A percentile compares a stretch with the other conserved stretches of the same genome.
phyloP scores from a whole-genome alignment of 2,797 vertebrate species.

The Hoplostethus atlanticus region DNA sequence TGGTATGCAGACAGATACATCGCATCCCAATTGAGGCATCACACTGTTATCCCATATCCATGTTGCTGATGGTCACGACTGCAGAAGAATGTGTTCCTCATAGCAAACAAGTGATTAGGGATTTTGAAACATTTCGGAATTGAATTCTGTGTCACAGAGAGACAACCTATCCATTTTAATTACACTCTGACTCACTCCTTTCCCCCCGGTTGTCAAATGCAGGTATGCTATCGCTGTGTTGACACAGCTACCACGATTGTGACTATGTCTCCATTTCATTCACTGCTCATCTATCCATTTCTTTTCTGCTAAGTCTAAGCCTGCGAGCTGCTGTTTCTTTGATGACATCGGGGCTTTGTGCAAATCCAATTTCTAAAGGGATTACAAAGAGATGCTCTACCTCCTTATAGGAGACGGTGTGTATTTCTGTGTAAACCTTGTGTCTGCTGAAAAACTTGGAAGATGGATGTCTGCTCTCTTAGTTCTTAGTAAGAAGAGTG shows the following conservation, averaged over 20 bases:
- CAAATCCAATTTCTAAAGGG: constrained; percentile 39
- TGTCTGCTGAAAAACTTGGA: constrained; percentile 10
- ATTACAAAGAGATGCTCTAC: constrained; percentile 50
- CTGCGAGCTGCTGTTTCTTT: constrained; percentile 33
- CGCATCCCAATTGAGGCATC: constrained; percentile 60
- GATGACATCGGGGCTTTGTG: constrained; percentile 23
- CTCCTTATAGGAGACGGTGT: constrained; percentile 13
- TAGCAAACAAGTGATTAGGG: constrained; percentile 66
- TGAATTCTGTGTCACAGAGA: constrained; percentile 65
- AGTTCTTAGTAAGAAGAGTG: neutral
- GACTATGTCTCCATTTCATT: constrained; percentile 18
- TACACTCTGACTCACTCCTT: constrained; percentile 30
- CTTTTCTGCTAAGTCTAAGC: constrained; percentile 17
- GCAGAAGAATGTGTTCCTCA: constrained; percentile 70
- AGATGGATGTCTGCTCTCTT: constrained; percentile 1
- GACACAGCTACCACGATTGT: constrained; percentile 12
- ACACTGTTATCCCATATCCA: constrained; percentile 62
- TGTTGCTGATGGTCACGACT: constrained; percentile 64
- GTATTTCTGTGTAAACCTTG: constrained; percentile 25
- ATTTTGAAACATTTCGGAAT: constrained; percentile 63
- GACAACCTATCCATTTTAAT: constrained; percentile 60
- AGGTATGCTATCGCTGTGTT: constrained; percentile 23
- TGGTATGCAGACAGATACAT: constrained; percentile 67
- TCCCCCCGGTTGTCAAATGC: constrained; percentile 31
- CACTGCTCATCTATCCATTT: constrained; percentile 29